Base-by-base conservation (phyloP, 1,140 invertebrate genomes). In the Megathymus violae region DNA sequence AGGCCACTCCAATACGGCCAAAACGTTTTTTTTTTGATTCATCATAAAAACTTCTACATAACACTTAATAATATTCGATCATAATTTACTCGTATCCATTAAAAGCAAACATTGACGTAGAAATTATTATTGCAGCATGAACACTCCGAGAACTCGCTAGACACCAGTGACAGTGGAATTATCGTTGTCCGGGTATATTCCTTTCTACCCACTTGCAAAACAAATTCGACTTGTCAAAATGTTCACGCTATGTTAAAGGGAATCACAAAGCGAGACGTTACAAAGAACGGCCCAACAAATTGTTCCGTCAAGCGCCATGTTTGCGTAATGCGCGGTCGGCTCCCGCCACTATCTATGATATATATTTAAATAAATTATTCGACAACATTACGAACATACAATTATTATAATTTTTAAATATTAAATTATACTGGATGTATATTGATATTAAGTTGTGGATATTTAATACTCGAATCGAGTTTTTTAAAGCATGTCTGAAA, bases 151-250 rank as follows among this genome's bases (percentile, higher is more conserved):
- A 51, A 38, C 13, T 38, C 10, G 48, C 15, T 46, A 15, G 41
- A 27, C 25, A 27, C 41, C 17, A 43, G 36, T n/a, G 38, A 46
- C 25, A 58, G 41, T 19, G 54, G 54, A 71, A 68, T 69, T 76
- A 72, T 72, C 59, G 67, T 60, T 61, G 69, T 59, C 51, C 64
- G 62, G 67, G 70, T 77, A 70, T 72, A 69, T 77, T 74, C 27
- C 27, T 31, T 76, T 74, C 63, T 52, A 71, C 73, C 76, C 74
- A 70, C 74, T 82, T 74, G 71, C 74, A 75, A 77, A 86, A 86
- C 73, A 82, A 86, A 84, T 84, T 85, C 78, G 70, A 80, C 71
- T 80, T 82, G 82, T 87, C 84, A 87, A 87, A 87, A 86, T 78
- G 73, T 82, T 87, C 78, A 82, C 77, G 77, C 72, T 78, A 78